Percentiles rank a stretch among this genome's conserved stretches.
Evolutionary conservation across 2,113 vertebrate species (phyloP).

Genomic region (Lophotis ruficrista): DNA sequence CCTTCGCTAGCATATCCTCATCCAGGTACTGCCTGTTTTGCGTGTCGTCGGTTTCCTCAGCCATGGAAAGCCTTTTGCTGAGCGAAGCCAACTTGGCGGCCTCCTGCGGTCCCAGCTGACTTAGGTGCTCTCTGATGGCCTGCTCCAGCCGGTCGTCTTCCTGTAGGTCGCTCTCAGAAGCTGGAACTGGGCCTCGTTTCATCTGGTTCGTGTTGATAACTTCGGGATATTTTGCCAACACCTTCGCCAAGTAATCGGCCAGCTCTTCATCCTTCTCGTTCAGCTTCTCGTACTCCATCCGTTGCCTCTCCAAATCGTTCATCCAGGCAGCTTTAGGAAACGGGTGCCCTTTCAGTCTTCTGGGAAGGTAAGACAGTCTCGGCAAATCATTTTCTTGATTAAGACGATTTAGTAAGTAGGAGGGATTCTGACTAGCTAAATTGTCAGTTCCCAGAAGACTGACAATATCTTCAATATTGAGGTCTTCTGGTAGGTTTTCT

Average conservation of each 20-base stretch:
- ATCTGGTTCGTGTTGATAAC: constrained; percentile 72
- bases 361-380: constrained; percentile 71
- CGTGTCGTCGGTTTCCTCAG: constrained; percentile 53
- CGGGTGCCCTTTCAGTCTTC: constrained; percentile 69
- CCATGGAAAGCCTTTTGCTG: constrained; percentile 76
- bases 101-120: constrained; percentile 77
- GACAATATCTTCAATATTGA: constrained; percentile 86
- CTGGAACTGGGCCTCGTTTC: constrained; percentile 75
- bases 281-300: constrained; percentile 78
- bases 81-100: constrained; percentile 63
- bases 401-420: constrained; percentile 77
- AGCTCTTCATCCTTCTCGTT: constrained; percentile 85
- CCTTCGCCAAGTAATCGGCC: constrained; percentile 84
- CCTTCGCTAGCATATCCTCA: constrained; percentile 86
- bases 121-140: constrained; percentile 82
- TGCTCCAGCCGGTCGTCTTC: constrained; percentile 75
- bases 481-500: constrained; percentile 81
- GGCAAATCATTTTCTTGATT: constrained; percentile 74
- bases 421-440: constrained; percentile 74
- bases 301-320: constrained; percentile 71
- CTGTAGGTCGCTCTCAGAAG: constrained; percentile 67
- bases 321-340: constrained; percentile 73
- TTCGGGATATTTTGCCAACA: constrained; percentile 83
- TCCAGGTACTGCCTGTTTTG: constrained; percentile 77
- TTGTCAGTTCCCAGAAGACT: constrained; percentile 84